phyloP scores from a whole-genome alignment of 2,797 vertebrate genomes.

The Molossus alvarezi region DNA sequence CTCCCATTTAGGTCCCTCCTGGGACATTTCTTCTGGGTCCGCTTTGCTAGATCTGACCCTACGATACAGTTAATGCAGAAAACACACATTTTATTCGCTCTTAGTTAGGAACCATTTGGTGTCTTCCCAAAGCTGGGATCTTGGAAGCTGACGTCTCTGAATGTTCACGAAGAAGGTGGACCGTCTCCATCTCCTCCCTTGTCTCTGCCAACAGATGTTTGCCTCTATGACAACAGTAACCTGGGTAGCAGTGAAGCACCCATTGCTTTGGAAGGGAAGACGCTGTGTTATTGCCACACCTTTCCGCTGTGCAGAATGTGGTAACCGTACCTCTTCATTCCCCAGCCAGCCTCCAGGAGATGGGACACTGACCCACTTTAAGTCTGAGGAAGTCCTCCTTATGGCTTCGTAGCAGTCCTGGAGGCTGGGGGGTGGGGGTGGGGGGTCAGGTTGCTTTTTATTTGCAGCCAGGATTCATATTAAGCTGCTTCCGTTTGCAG shows the following conservation, averaged over 20 bases:
- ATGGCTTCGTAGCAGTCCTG: constrained; percentile 86
- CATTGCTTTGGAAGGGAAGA: constrained; percentile 73
- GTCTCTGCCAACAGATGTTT: constrained; percentile 62
- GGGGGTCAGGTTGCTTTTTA: constrained; percentile 85
- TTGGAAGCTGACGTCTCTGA: constrained; percentile 4
- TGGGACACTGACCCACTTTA: constrained; percentile 86
- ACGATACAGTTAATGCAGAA: background rate
- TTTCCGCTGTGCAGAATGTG: constrained; percentile 85
- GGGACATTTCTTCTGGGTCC: background rate
- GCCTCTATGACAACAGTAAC: constrained; percentile 76
- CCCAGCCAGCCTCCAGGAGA: constrained; percentile 86
- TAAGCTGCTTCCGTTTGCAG: constrained; percentile 80
- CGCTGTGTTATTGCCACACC: constrained; percentile 81
- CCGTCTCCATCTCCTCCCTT: background rate
- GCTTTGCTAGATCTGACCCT: background rate
- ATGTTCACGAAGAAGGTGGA: constrained; percentile 50
- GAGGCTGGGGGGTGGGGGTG: constrained; percentile 74
- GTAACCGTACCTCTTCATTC: constrained; percentile 88
- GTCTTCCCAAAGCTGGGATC: background rate
- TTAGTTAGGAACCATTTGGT: background rate
- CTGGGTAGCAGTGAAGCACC: constrained; percentile 57
- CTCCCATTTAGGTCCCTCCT: background rate
- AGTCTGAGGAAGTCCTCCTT: constrained; percentile 87
- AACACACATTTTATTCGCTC: background rate
- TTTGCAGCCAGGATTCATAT: constrained; percentile 67